A percentile compares a stretch with the other conserved stretches of the same genome.
Evolutionary conservation across 2,888 invertebrate species (phyloP).

Genomic region (Andrena fulva): DNA sequence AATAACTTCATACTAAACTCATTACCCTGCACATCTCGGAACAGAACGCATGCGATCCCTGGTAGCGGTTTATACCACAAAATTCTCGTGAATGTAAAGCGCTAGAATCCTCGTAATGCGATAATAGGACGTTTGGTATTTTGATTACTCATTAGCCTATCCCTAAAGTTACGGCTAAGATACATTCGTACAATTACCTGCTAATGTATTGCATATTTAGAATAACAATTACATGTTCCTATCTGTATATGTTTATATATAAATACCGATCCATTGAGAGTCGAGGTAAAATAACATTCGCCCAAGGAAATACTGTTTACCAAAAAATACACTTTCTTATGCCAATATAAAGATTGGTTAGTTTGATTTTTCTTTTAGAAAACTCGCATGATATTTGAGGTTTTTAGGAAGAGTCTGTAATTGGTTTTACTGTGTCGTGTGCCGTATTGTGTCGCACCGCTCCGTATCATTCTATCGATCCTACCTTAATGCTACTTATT

Average conservation of each 20-base stretch:
- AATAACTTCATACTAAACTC: conserved; percentile 41
- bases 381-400: conserved; percentile 50
- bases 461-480: background rate
- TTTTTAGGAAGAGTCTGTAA: conserved; percentile 36
- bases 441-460: conserved; percentile 5
- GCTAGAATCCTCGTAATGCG: conserved; percentile 24
- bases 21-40: conserved; percentile 12
- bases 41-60: conserved; percentile 5
- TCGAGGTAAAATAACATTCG: conserved; percentile 38
- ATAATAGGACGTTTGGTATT: conserved; percentile 60
- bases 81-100: conserved; percentile 13
- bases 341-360: conserved; percentile 54
- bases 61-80: conserved; percentile 24
- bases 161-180: conserved; percentile 40
- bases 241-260: conserved; percentile 33
- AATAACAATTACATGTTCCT: conserved; percentile 37
- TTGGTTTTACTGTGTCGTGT: conserved; percentile 16
- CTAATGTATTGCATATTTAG: conserved; percentile 28
- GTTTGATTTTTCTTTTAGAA: conserved; percentile 62
- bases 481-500: conserved; percentile 28
- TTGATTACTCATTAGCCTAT: conserved; percentile 62
- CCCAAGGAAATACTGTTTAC: conserved; percentile 51
- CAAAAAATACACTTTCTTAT: conserved; percentile 68
- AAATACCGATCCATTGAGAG: conserved; percentile 47
- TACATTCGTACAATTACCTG: conserved; percentile 54